A percentile compares a stretch with the other conserved stretches of the same genome.
Evolutionary conservation across 2,888 invertebrate genomes (phyloP).

Genomic region (Cephus spinipes): DNA sequence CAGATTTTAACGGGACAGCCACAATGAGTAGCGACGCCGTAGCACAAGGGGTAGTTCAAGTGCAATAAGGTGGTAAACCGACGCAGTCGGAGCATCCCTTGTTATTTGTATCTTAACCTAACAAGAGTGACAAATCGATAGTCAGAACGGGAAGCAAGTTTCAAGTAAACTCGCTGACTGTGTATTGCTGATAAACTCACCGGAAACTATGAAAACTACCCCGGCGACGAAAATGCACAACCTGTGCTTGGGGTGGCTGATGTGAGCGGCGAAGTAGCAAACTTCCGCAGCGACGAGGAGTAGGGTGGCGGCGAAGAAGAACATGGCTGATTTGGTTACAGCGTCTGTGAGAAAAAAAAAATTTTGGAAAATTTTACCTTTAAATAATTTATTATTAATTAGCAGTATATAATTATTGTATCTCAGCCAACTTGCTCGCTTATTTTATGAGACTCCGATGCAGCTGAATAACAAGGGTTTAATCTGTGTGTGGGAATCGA

Average conservation of each 20-base stretch:
- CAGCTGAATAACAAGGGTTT: too few species aligned
- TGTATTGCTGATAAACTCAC: conserved; percentile 68
- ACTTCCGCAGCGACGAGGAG: conserved; percentile 83
- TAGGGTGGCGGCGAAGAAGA: conserved; percentile 82
- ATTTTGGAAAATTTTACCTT: background rate
- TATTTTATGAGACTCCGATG: background rate
- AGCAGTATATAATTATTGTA: background rate
- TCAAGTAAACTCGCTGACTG: background rate
- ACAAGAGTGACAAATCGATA: background rate
- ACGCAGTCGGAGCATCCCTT: background rate
- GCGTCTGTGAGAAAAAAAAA: conserved; percentile 75
- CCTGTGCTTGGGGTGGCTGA: conserved; percentile 77
- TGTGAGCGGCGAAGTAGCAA: conserved; percentile 84
- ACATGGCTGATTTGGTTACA: conserved; percentile 86
- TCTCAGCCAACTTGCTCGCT: background rate
- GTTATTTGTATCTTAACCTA: background rate
- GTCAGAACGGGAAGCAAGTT: background rate
- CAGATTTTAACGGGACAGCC: conserved; percentile 6
- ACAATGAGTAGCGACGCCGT: background rate
- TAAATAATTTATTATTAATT: background rate
- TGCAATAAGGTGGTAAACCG: background rate
- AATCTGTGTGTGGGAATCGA: background rate
- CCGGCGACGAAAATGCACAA: conserved; percentile 88
- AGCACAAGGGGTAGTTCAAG: background rate
- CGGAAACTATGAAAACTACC: conserved; percentile 89